Conservation (phyloP, 2,797 vertebrate species). For the Xerus rutilus region DNA sequence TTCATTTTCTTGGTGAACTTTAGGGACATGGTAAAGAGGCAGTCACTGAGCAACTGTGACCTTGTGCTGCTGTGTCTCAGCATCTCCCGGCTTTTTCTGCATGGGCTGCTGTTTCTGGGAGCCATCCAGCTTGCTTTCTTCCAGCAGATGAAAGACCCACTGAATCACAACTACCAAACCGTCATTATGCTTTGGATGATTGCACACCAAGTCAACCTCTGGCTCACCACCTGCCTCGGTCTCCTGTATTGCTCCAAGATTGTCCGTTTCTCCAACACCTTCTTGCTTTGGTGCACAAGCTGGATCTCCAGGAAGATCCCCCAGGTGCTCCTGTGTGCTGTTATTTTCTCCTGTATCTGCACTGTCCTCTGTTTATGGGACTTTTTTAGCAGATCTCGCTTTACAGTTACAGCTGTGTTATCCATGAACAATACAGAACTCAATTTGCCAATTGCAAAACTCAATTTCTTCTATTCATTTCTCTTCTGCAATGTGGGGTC, state of each 20-base stretch:
- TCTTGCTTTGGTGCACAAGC: slow-evolving; percentile 39
- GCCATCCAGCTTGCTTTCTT: slow-evolving; percentile 57
- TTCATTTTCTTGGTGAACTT: slow-evolving; percentile 78
- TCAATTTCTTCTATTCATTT: slow-evolving; percentile 63
- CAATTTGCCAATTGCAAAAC: neutral
- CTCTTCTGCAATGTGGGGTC: slow-evolving; percentile 68
- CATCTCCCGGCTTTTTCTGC: slow-evolving; percentile 66
- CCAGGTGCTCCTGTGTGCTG: slow-evolving; percentile 39
- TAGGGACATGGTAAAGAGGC: slow-evolving; percentile 63
- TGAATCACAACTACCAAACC: slow-evolving; percentile 61
- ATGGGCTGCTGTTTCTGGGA: slow-evolving; percentile 68
- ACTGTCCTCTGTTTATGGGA: slow-evolving; percentile 19
- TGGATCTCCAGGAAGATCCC: slow-evolving; percentile 58
- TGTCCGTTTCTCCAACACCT: slow-evolving; percentile 52
- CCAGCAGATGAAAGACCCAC: slow-evolving; percentile 54
- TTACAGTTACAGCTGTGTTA: neutral
- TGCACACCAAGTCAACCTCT: slow-evolving; percentile 62
- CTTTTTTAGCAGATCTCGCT: neutral
- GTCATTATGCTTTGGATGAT: slow-evolving; percentile 71
- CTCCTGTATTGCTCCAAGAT: slow-evolving; percentile 80
- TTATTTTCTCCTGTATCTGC: slow-evolving; percentile 51
- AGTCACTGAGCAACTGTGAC: slow-evolving; percentile 64
- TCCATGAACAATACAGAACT: slow-evolving; percentile 35
- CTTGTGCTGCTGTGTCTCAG: slow-evolving; percentile 71
- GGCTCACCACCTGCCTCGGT: slow-evolving; percentile 75